These are phyloP conservation scores for Aproaerema taeniolella DNA, from an alignment of 2,888 invertebrate species.

Conservation along the genomic window DNA sequence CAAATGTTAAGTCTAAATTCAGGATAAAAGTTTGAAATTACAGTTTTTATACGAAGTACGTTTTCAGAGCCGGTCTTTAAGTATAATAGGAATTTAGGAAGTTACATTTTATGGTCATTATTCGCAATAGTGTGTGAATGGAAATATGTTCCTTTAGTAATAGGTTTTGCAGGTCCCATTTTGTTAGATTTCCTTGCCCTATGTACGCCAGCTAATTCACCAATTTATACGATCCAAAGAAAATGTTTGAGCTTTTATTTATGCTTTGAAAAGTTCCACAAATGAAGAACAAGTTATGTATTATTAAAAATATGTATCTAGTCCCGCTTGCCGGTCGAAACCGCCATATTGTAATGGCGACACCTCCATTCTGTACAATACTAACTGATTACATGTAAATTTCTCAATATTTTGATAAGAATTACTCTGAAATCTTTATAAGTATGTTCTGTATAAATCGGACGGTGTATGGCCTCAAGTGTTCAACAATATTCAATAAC, in stretches of 20 bases:
- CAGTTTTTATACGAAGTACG: not conserved
- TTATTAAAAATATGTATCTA: constrained; percentile 22
- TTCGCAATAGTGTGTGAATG: not conserved
- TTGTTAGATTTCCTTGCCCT: not conserved
- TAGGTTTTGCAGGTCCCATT: not conserved
- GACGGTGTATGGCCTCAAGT: constrained; percentile 48
- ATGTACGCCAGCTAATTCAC: not conserved
- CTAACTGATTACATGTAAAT: constrained; percentile 25
- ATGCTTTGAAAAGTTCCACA: not conserved
- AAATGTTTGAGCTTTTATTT: constrained; percentile 6
- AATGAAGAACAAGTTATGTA: not conserved
- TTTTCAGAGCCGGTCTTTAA: too few species aligned
- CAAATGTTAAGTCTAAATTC: too few species aligned
- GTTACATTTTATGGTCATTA: not conserved
- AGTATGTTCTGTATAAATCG: constrained; percentile 2
- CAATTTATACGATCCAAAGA: not conserved
- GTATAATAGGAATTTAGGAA: too few species aligned
- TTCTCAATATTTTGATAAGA: constrained; percentile 26
- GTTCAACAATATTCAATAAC: constrained; percentile 53
- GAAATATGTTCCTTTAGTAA: not conserved
- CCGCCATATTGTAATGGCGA: constrained; percentile 23
- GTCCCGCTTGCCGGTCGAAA: constrained; percentile 22
- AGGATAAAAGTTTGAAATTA: not conserved
- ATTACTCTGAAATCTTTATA: constrained; percentile 26
- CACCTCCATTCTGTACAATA: constrained; percentile 22